Base-by-base conservation (phyloP, 1,140 invertebrate genomes). In the Leptinotarsa texana region DNA sequence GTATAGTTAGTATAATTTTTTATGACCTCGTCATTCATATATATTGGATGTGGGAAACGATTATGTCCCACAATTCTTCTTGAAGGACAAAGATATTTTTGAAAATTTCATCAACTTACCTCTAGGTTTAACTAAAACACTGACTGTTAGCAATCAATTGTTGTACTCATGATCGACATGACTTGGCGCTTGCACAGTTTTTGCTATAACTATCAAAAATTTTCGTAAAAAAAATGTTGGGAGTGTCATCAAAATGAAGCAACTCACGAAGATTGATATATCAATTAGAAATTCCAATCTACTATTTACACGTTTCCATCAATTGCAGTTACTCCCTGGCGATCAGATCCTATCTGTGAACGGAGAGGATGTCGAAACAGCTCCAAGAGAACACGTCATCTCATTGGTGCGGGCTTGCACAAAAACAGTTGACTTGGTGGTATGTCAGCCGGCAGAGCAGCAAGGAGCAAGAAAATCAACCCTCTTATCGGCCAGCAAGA, bases 341-440 rank as follows among this genome's bases (percentile, higher is more conserved):
- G 96, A 98, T 85, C 94, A 96, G 84, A 96, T 98, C 69, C 88
- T 96, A 13, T 89, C 90, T 74, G 95, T 98, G 61, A 96, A 97
- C 83, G 95, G 94, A 1, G 94, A 96, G 86, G 95, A 97, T 84
- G 95, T 97, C 1, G 91, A 92, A 80, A 87, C 90, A 21, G 93
- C 94, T 3, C 93, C 94, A 0, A 85, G 96, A 5, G 95, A 97
- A 85, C 93, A 95, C 85, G 96, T 97, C 33, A 97, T 98, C 69
- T 91, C 95, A 63, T 86, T 96, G 81, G 94, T 98, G 18, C 89
- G 95, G 22, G 92, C 93, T 0, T 95, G 94, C 83, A 87, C 91
- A 51, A 88, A 93, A 8, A 89, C 89, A 18, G 94, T 97, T 0
- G 89, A 88, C 62, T 86, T 97, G 21, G 89, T 92, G 11, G 95